phyloP scores from a whole-genome alignment of 1,140 invertebrate genomes.

The Procambarus clarkii region DNA sequence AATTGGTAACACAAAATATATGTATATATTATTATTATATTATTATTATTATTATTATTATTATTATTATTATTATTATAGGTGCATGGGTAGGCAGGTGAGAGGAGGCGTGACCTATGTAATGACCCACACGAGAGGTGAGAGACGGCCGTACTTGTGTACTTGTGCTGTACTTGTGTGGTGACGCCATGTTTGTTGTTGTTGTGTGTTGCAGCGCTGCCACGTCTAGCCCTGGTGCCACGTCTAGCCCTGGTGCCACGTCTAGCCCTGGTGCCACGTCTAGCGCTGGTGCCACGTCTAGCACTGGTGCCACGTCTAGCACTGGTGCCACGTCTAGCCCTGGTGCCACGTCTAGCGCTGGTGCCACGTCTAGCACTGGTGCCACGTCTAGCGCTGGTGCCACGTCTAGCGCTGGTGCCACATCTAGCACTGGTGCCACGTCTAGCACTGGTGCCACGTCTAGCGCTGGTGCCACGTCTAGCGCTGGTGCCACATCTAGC shows the following conservation, averaged over 20 bases:
- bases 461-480: too few species aligned
- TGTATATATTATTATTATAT: too few species aligned
- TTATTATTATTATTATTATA: neutral
- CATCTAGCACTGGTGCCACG: neutral
- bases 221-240: neutral
- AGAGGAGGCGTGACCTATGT: neutral
- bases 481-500: neutral
- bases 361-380: neutral
- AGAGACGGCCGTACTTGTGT: neutral
- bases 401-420: neutral
- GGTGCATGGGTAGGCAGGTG: neutral
- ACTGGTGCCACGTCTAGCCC: neutral
- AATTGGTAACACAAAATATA: too few species aligned
- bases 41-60: neutral
- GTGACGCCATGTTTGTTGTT: neutral
- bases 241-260: too few species aligned
- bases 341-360: neutral
- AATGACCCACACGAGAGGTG: neutral
- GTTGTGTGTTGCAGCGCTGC: neutral
- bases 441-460: neutral
- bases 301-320: neutral
- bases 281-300: neutral
- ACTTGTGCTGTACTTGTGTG: neutral
- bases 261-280: neutral
- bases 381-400: neutral